Conservation (phyloP, 2,797 vertebrate species). For the Aulostomus chinensis region DNA sequence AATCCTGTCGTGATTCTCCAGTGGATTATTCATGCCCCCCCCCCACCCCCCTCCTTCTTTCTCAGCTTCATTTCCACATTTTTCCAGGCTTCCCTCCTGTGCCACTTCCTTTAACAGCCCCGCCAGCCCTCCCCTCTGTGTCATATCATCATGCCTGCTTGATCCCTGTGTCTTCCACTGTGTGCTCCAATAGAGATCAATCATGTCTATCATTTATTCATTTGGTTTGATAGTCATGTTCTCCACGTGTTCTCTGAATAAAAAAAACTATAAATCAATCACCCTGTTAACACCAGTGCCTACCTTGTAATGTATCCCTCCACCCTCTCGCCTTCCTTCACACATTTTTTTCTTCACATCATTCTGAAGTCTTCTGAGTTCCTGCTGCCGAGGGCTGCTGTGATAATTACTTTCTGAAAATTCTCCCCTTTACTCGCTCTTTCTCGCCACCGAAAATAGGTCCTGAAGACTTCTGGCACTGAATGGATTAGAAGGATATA, state of each 20-base stretch:
- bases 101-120: slow-evolving; percentile 12
- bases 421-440: slow-evolving; percentile 1
- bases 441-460: slow-evolving; percentile 2
- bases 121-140: slow-evolving; percentile 7
- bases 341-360: slow-evolving; percentile 11
- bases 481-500: background rate
- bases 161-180: background rate
- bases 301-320: slow-evolving; percentile 12
- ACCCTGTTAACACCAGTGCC: slow-evolving; percentile 6
- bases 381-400: slow-evolving; percentile 2
- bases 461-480: background rate
- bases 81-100: slow-evolving; percentile 4
- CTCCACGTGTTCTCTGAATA: slow-evolving; percentile 1
- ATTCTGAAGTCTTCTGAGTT: slow-evolving; percentile 18
- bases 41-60: slow-evolving; percentile 8
- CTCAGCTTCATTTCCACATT: slow-evolving; percentile 20
- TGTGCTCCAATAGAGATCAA: slow-evolving; percentile 4
- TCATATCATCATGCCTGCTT: slow-evolving; percentile 17
- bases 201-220: slow-evolving; percentile 18
- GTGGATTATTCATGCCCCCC: slow-evolving; percentile 67
- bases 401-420: slow-evolving; percentile 24
- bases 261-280: slow-evolving; percentile 10
- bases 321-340: slow-evolving; percentile 1
- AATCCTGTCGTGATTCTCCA: slow-evolving; percentile 67
- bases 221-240: background rate